Evolutionary conservation across 1,140 invertebrate species (phyloP).

Genomic region (Caenorhabditis briggsae): DNA sequence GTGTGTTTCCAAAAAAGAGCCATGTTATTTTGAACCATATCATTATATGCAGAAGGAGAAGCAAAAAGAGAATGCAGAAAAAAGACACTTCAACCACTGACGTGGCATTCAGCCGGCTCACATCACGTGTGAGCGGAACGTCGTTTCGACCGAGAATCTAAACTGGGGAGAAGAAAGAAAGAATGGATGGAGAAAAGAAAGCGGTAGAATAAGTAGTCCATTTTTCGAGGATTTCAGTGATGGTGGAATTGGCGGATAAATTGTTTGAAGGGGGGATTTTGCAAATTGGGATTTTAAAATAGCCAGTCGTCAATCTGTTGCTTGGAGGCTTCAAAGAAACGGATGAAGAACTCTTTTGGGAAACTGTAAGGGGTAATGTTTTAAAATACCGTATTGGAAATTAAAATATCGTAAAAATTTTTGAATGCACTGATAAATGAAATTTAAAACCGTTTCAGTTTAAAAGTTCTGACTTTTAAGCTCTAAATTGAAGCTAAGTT

Average conservation of each 20-base stretch:
- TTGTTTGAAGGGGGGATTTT: neutral
- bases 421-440: too few relatives aligned
- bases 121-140: neutral
- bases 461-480: too few relatives aligned
- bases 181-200: neutral
- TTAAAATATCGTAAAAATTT: too few relatives aligned
- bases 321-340: neutral
- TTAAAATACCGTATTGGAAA: too few relatives aligned
- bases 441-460: too few relatives aligned
- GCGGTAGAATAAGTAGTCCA: neutral
- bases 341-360: neutral
- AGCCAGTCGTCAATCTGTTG: neutral
- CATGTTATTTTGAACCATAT: neutral
- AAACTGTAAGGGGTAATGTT: neutral
- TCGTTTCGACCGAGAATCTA: neutral
- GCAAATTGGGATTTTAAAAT: neutral
- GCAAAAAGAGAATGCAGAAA: neutral
- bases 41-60: neutral
- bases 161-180: neutral
- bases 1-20: neutral
- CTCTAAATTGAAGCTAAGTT: too few relatives aligned
- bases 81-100: neutral
- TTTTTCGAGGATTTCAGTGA: neutral
- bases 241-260: neutral
- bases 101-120: conserved; percentile 26